Percentiles rank a stretch among this genome's conserved stretches.
These are phyloP conservation scores for Scomber colias DNA, from an alignment of 2,113 vertebrate species.

Conservation along the genomic window DNA sequence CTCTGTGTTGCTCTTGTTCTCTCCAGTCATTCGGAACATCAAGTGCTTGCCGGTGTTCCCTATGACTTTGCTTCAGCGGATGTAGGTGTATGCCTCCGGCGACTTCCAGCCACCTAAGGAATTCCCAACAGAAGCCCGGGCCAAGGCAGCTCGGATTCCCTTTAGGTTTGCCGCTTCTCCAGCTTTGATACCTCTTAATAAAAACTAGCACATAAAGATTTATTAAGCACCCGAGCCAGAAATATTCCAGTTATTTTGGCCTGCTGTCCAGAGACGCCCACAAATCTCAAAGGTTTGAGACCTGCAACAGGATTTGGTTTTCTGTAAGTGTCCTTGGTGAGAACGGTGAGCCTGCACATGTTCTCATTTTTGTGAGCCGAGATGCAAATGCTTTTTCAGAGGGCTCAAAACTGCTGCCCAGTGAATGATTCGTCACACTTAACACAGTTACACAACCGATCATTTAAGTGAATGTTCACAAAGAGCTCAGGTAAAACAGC, in stretches of 20 bases:
- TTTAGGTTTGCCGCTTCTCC: slow-evolving; percentile 28
- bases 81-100: slow-evolving; percentile 57
- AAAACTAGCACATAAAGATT: slow-evolving; percentile 49
- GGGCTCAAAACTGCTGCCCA: neutral
- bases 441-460: slow-evolving; percentile 28
- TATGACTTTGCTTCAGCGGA: slow-evolving; percentile 76
- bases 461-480: slow-evolving; percentile 48
- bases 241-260: slow-evolving; percentile 34
- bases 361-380: neutral
- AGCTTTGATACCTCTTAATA: slow-evolving; percentile 44
- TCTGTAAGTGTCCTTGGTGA: slow-evolving; percentile 26
- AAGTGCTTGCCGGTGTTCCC: slow-evolving; percentile 66
- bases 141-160: slow-evolving; percentile 22
- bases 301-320: slow-evolving; percentile 16
- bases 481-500: slow-evolving; percentile 43
- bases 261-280: slow-evolving; percentile 24
- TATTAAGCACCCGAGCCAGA: slow-evolving; percentile 23
- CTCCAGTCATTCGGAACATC: slow-evolving; percentile 80
- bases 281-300: slow-evolving; percentile 35
- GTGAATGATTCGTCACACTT: slow-evolving; percentile 19
- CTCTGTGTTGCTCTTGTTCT: slow-evolving; percentile 79
- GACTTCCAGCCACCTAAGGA: slow-evolving; percentile 47
- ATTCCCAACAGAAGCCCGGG: slow-evolving; percentile 61
- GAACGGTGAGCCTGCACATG: neutral
- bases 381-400: slow-evolving; percentile 8